phyloP scores from a whole-genome alignment of 1,140 invertebrate genomes.

The Proales similis region DNA sequence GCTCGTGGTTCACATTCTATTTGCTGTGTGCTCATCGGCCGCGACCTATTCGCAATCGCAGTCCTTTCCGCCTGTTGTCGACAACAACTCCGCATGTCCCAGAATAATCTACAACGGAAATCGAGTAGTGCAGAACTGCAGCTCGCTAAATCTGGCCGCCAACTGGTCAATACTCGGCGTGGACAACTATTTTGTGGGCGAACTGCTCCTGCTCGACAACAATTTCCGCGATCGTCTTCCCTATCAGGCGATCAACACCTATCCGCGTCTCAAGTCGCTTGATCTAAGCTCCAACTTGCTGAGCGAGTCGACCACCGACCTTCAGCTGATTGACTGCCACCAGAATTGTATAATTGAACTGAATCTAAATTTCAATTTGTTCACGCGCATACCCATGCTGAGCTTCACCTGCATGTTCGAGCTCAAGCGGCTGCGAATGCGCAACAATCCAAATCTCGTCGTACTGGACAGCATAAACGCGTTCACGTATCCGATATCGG shows the following conservation, averaged over 20 bases:
- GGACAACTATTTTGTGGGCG: conserved; percentile 1
- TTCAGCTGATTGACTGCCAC: conserved; percentile 12
- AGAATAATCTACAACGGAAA: too few species aligned
- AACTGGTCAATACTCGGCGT: too few species aligned
- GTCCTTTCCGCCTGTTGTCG: too few species aligned
- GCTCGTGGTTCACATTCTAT: too few species aligned
- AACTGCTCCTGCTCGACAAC: conserved; percentile 16
- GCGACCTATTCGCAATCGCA: too few species aligned
- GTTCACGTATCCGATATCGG: conserved; percentile 4
- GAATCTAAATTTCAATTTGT: conserved; percentile 6
- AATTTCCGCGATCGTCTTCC: neutral
- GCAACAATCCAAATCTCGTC: neutral
- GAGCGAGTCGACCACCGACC: neutral
- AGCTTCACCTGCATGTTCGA: conserved; percentile 2
- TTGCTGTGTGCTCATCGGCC: too few species aligned
- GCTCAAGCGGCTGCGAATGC: neutral
- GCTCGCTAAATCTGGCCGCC: conserved; percentile 15
- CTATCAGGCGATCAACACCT: conserved; percentile 23
- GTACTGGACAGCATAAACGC: too few species aligned
- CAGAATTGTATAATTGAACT: conserved; percentile 17
- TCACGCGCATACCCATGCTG: conserved; percentile 4
- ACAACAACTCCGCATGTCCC: too few species aligned
- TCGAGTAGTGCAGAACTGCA: conserved; percentile 27
- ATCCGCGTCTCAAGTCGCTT: conserved; percentile 1
- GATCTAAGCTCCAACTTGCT: conserved; percentile 11